These are phyloP conservation scores for Paracentrotus lividus DNA, from an alignment of 53 echinoderm and acorn worm genomes.

Conservation along the genomic window DNA sequence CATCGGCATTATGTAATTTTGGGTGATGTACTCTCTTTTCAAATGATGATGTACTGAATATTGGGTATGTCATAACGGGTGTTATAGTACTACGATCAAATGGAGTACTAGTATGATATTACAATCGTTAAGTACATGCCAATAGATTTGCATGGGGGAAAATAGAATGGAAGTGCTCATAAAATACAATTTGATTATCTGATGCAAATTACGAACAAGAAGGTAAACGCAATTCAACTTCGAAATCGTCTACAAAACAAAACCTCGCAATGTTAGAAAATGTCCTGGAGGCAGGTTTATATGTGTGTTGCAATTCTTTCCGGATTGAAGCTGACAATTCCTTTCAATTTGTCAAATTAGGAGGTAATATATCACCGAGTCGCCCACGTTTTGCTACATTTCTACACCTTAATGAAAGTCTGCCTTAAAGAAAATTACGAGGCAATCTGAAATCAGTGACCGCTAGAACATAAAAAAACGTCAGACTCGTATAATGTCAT, in stretches of 20 bases:
- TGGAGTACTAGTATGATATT: too few relatives aligned
- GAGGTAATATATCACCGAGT: conserved; percentile 37
- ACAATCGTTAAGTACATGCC: too few relatives aligned
- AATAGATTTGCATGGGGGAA: too few relatives aligned
- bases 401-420: conserved; percentile 30
- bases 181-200: neutral
- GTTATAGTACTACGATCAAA: too few relatives aligned
- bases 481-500: neutral
- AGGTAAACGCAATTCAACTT: neutral
- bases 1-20: too few relatives aligned
- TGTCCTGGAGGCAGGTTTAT: neutral
- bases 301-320: neutral
- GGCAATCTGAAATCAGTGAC: neutral
- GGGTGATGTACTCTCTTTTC: too few relatives aligned
- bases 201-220: neutral
- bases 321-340: conserved; percentile 24
- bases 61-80: too few relatives aligned
- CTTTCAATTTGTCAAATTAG: conserved; percentile 41
- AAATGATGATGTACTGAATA: too few relatives aligned
- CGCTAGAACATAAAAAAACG: neutral
- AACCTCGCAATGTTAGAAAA: neutral
- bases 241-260: neutral
- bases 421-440: neutral
- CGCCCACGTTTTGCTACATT: conserved; percentile 6
- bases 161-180: too few relatives aligned